Evolutionary conservation across 2,113 vertebrate genomes (phyloP), one percentile per base, ranked within the genome.

Genomic region (Colinus virginianus): DNA sequence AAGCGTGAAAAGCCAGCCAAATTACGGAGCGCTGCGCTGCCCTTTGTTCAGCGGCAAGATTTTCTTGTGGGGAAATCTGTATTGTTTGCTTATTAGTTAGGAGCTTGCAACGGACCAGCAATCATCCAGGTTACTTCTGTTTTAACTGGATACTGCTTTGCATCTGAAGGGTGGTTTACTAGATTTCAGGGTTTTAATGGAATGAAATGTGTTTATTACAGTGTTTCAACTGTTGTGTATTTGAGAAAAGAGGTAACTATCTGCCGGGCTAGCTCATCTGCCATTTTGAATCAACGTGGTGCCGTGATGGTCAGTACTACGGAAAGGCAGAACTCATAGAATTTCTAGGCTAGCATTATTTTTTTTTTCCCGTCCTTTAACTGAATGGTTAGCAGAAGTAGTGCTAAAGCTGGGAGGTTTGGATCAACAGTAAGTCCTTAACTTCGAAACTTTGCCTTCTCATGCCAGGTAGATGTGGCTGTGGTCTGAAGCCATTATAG

Each of bases 1-100:
- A 59, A 96, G 96, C 94, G 64, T 96, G 96, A 98, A 98, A 96
- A 94, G 82, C 87, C 91, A 75, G 84, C 94, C 95, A 95, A 96
- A 97, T 94, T 77, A 96, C 11, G 0, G 93, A 56, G 86, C 0
- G 6, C 90, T 67, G 34, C 51, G 64, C 83, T 28, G 43, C 18
- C 87, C 72, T 94, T 93, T 96, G 68, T 94, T 78, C 82, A 85
- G 26, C 34, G 42, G 92, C 43, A 55, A 88, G 79, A 80, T 61
- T 70, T 87, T 58, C 64, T 48, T 17, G 74, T 51, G 68, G 61
- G 76, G 67, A 94, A 75, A 82, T 78, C 43, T 26, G 79, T 69
- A 6, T 68, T 85, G 68, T 48, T 11, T 79, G 40, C 64, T 90
- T 84, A 48, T 59, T 84, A 49, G n/a, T n/a, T 56, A 22, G 23